Base-by-base conservation (phyloP, 2,797 vertebrate species). In the Cryptoprocta ferox region DNA sequence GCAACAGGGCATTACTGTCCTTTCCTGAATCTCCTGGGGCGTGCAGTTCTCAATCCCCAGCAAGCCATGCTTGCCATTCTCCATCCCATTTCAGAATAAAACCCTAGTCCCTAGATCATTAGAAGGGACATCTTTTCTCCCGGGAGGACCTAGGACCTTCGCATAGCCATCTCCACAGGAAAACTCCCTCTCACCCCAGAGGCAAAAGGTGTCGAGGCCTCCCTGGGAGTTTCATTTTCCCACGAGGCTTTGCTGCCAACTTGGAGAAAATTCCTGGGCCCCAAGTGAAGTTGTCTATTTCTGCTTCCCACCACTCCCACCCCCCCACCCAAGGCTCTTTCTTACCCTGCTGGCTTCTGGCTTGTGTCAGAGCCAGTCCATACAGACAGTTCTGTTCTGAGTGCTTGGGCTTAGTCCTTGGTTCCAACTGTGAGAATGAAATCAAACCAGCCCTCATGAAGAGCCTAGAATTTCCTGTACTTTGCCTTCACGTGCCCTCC, bases 161-260 rank as follows among this genome's bases (percentile, higher is more conserved):
- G 0, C 21, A 35, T 42, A 81, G 14, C 45, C 24, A 80, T 88
- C 70, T 84, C 21, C 53, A 50, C 63, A 94, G 71, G 84, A 88
- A 85, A 89, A 83, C 19, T 8, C 5, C 3, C 9, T 10, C 32
- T 73, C 32, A 75, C 48, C 48, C 56, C 39, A 96, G 85, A 81
- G 19, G 39, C 11, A 66, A 81, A 76, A 92, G 30, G 35, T 75
- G 19, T 70, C n/a, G 65, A 32, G 45, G 15, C 35, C 10, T 82
- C 37, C 42, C 30, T 82, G 37, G 35, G 32, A 39, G 9, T 37
- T 90, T 75, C 8, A 53, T 87, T 94, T 94, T 87, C 93, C 79
- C 78, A 75, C 37, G 65, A 95, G 68, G 30, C n/a, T 93, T 88
- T 94, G 85, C 50, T 91, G 78, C n/a, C 50, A 94, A 73, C 35